Base-by-base conservation (phyloP, 1,140 invertebrate genomes). In the Macrobrachium nipponense region DNA sequence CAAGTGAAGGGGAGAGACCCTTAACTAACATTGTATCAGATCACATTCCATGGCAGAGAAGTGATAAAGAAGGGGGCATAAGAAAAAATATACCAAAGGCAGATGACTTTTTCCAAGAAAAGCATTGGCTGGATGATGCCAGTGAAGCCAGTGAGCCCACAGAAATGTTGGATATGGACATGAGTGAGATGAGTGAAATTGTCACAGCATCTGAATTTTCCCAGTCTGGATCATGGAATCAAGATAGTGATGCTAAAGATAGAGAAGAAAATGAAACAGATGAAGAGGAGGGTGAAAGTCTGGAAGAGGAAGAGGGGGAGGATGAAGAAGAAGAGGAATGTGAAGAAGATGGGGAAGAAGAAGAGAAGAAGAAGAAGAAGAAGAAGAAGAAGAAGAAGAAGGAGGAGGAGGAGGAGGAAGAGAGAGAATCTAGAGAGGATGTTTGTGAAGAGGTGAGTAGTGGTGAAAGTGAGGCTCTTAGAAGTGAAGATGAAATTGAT, bases 401-500 rank as follows among this genome's bases (percentile, higher is more conserved):
- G 68, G 81, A 75, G 10, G 68, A 14, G 51, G 68, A 82, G n/a
- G 60, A 36, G 8, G 59, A 82, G 23, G 68, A 82, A 14, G 68
- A 82, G 8, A 58, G 51, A 70, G 66, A 72, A 23, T 43, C 73
- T 44, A 70, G 61, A 58, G 70, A 75, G 27, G 70, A 75, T 0
- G 66, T 17, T 11, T 43, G 15, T 7, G 75, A 78, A 60, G 76
- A 79, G 59, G 76, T 60, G 23, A 60, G 44, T 60, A 61, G 59
- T 12, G 60, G 76, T 60, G 76, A 79, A 79, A 59, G 59, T 61
- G 76, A 60, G 20, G 76, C 59, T 20, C 12, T 79, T 14, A 51
- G 51, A 44, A 85, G 83, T 44, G 83, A 85, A 36, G 83, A 79
- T 73, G 83, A 85, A 72, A 85, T 85, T 10, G 83, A 78, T 17